Percentiles rank a stretch among this genome's conserved stretches.
These are phyloP conservation scores for Nematolebias whitei DNA, from an alignment of 2,113 vertebrate species.

Conservation along the genomic window DNA sequence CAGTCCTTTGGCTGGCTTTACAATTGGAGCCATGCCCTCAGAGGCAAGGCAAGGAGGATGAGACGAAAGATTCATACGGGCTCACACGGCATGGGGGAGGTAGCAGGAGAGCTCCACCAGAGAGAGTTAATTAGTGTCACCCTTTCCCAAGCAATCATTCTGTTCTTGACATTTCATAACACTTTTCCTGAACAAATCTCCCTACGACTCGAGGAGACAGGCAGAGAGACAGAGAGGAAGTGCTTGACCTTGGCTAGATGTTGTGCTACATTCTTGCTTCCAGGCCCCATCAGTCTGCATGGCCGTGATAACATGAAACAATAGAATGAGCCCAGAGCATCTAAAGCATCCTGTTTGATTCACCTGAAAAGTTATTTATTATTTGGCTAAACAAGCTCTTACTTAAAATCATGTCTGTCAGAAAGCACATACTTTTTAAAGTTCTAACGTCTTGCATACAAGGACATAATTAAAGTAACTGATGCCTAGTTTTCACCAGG, in stretches of 20 bases:
- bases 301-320: slow-evolving; percentile 63
- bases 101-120: slow-evolving; percentile 61
- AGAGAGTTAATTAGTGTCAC: slow-evolving; percentile 77
- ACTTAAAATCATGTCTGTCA: background rate
- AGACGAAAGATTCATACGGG: slow-evolving; percentile 72
- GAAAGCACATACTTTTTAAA: background rate
- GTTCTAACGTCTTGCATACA: background rate
- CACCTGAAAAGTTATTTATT: slow-evolving; percentile 44
- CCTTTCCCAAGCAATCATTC: slow-evolving; percentile 68
- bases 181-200: slow-evolving; percentile 69
- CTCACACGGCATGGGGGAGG: slow-evolving; percentile 33
- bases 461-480: background rate
- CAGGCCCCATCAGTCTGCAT: slow-evolving; percentile 57
- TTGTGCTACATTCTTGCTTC: slow-evolving; percentile 63
- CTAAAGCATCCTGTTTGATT: slow-evolving; percentile 38
- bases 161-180: slow-evolving; percentile 75
- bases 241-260: slow-evolving; percentile 67
- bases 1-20: slow-evolving; percentile 61
- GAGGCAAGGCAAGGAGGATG: slow-evolving; percentile 50
- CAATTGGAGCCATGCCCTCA: slow-evolving; percentile 51
- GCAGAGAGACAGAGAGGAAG: slow-evolving; percentile 41
- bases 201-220: slow-evolving; percentile 38
- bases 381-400: slow-evolving; percentile 36
- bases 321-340: slow-evolving; percentile 51
- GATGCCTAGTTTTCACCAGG: background rate